These are phyloP conservation scores for Coleophora deauratella DNA, from an alignment of 2,888 invertebrate species.

Conservation along the genomic window DNA sequence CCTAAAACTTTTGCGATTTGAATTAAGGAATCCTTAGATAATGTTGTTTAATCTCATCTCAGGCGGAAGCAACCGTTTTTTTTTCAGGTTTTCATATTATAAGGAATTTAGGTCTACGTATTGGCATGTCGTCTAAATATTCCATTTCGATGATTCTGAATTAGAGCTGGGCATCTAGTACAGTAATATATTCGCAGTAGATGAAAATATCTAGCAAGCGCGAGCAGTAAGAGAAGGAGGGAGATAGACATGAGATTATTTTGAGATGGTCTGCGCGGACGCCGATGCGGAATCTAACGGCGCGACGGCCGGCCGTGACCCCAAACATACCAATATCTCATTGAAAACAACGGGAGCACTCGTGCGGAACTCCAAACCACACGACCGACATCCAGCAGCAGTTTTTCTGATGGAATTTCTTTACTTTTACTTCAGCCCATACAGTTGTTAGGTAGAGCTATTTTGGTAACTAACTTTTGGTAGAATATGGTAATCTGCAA, in stretches of 20 bases:
- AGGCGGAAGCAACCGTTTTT: no score
- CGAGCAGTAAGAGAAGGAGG: conserved; percentile 13
- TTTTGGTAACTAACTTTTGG: no score
- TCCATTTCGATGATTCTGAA: background rate
- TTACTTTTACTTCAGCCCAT: background rate
- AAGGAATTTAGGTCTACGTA: no score
- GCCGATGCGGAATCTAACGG: conserved; percentile 27
- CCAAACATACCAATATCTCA: conserved; percentile 10
- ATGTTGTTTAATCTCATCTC: no score
- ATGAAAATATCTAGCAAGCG: background rate
- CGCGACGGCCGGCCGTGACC: conserved; percentile 40
- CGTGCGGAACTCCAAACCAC: conserved; percentile 1
- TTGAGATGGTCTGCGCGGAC: conserved; percentile 18
- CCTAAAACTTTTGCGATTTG: no score
- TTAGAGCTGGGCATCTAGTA: background rate
- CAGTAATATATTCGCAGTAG: background rate
- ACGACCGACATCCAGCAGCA: no score
- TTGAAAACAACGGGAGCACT: background rate
- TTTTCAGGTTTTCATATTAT: no score
- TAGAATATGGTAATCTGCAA: background rate
- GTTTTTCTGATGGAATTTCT: background rate
- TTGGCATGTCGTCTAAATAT: no score
- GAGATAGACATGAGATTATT: conserved; percentile 24
- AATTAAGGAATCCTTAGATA: no score
- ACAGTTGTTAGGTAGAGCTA: background rate